Percentiles rank a stretch among this genome's conserved stretches.
phyloP scores from a whole-genome alignment of 2,888 invertebrate genomes.

The Biston stratarius region DNA sequence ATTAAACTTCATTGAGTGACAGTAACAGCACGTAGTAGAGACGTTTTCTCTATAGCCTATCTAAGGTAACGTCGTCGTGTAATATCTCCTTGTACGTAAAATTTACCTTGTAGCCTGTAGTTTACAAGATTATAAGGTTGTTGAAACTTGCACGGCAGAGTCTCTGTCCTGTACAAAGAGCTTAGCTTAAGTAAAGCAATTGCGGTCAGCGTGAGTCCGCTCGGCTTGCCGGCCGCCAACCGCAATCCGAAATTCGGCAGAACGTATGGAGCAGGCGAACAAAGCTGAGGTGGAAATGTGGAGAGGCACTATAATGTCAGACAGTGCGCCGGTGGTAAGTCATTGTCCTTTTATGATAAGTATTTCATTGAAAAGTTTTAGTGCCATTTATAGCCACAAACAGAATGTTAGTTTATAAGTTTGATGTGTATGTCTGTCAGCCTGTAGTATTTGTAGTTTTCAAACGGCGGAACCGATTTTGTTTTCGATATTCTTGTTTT shows the following conservation, averaged over 20 bases:
- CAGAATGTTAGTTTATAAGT: too few relatives aligned
- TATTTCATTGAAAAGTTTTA: neutral
- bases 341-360: neutral
- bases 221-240: slow-evolving; percentile 37
- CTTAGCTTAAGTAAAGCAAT: slow-evolving; percentile 38
- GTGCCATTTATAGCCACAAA: neutral
- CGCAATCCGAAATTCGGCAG: slow-evolving; percentile 36
- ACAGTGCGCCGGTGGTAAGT: neutral
- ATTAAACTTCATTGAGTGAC: too few relatives aligned
- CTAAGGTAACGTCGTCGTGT: too few relatives aligned
- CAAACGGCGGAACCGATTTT: too few relatives aligned
- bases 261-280: slow-evolving; percentile 21
- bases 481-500: too few relatives aligned
- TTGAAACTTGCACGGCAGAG: slow-evolving; percentile 12
- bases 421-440: too few relatives aligned
- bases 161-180: slow-evolving; percentile 27
- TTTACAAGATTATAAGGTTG: slow-evolving; percentile 1
- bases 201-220: slow-evolving; percentile 36
- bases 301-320: neutral
- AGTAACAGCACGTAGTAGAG: too few relatives aligned
- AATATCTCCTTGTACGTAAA: too few relatives aligned
- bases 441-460: too few relatives aligned
- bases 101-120: too few relatives aligned
- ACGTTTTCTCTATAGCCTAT: too few relatives aligned
- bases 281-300: slow-evolving; percentile 5